Conservation (phyloP, 2,113 vertebrate species). For the human (Homo sapiens) region DNA sequence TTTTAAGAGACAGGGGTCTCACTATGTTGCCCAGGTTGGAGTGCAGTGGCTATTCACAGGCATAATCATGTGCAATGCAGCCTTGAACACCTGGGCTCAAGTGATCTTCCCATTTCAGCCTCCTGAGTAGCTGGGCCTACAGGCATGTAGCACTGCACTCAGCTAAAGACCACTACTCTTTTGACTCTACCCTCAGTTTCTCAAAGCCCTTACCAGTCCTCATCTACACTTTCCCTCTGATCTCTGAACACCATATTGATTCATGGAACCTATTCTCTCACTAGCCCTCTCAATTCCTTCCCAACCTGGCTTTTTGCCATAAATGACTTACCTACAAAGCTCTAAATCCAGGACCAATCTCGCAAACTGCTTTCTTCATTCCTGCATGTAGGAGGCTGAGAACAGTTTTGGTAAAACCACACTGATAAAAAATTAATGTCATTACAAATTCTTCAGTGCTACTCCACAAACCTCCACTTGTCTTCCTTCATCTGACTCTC, state of each 20-base stretch:
- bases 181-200: background rate
- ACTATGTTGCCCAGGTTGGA: background rate
- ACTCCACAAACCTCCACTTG: background rate
- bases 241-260: background rate
- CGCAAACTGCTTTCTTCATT: background rate
- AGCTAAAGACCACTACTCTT: background rate
- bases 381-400: background rate
- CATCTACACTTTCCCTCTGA: background rate
- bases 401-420: background rate
- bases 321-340: background rate
- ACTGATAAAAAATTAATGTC: background rate
- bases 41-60: background rate
- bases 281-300: background rate
- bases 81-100: background rate
- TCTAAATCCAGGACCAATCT: background rate
- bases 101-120: background rate
- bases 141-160: background rate
- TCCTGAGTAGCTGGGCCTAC: background rate
- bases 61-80: background rate
- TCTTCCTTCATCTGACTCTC: background rate
- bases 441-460: background rate
- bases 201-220: slow-evolving; percentile 2
- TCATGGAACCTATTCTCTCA: background rate
- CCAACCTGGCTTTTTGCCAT: background rate
- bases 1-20: background rate